A percentile compares a stretch with the other conserved stretches of the same genome.
Evolutionary conservation across 1,140 invertebrate species (phyloP).

Genomic region (Archegozetes longisetosus): DNA sequence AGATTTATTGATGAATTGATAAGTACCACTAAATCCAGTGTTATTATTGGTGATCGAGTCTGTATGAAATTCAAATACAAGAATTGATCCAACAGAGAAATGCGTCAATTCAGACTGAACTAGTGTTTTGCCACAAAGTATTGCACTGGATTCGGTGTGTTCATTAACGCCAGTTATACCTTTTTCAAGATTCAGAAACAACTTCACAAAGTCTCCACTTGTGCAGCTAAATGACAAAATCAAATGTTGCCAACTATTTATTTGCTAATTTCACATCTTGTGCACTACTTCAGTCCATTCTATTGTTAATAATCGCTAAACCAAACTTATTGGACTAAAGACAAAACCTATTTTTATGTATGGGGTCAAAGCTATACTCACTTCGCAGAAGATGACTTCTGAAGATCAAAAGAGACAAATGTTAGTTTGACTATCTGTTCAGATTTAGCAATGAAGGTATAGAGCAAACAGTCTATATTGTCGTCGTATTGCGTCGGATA

Average conservation of each 20-base stretch:
- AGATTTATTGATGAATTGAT: constrained; percentile 64
- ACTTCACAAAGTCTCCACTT: constrained; percentile 55
- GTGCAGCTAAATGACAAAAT: constrained; percentile 45
- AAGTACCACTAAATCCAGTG: constrained; percentile 58
- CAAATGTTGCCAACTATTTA: too few species aligned
- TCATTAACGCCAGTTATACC: constrained; percentile 47
- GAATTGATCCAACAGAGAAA: constrained; percentile 58
- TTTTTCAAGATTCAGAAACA: constrained; percentile 50
- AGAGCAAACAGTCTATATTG: constrained; percentile 62
- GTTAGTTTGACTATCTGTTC: constrained; percentile 63
- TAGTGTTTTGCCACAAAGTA: constrained; percentile 47
- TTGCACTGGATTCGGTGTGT: constrained; percentile 51
- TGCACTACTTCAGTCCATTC: too few species aligned
- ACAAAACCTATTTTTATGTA: too few species aligned
- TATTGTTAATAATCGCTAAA: too few species aligned
- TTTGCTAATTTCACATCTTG: too few species aligned
- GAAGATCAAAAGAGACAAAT: constrained; percentile 62
- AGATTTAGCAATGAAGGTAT: constrained; percentile 56
- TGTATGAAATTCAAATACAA: constrained; percentile 65
- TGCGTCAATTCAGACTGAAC: constrained; percentile 50
- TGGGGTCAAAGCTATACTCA: too few species aligned
- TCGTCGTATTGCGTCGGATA: constrained; percentile 55
- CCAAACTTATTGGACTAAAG: too few species aligned
- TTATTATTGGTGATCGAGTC: constrained; percentile 39
- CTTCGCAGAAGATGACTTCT: too few species aligned